These are phyloP conservation scores for Stegodyphus mimosarum DNA, from an alignment of 1,140 invertebrate genomes.

Conservation along the genomic window DNA sequence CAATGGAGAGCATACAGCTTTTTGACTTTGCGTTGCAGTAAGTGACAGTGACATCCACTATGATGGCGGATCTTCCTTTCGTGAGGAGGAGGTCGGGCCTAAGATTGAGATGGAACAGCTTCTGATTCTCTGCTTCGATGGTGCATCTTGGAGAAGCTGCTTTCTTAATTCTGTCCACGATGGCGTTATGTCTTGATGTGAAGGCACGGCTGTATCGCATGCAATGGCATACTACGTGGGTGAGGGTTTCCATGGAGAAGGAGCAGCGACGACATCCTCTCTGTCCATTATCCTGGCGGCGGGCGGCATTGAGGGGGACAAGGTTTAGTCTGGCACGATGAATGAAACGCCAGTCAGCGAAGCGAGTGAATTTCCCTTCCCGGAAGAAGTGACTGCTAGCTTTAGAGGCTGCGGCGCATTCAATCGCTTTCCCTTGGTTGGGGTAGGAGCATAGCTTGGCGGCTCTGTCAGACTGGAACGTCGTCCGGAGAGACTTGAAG, in stretches of 20 bases:
- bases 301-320: not conserved
- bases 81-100: too few species aligned
- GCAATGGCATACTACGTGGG: not conserved
- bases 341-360: slow-evolving; percentile 63
- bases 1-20: too few species aligned
- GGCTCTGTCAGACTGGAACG: not conserved
- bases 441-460: not conserved
- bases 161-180: not conserved
- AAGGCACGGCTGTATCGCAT: not conserved
- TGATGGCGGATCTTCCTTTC: too few species aligned
- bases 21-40: too few species aligned
- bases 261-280: not conserved
- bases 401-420: not conserved
- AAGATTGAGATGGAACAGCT: too few species aligned
- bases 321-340: slow-evolving; percentile 63
- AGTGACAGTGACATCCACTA: too few species aligned
- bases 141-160: not conserved
- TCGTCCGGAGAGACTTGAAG: not conserved
- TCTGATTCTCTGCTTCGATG: too few species aligned
- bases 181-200: not conserved
- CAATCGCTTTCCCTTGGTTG: not conserved
- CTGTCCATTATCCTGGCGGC: not conserved
- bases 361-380: not conserved
- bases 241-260: not conserved
- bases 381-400: not conserved